phyloP scores from a whole-genome alignment of 1,140 invertebrate species.

The Sitobion miscanthi region DNA sequence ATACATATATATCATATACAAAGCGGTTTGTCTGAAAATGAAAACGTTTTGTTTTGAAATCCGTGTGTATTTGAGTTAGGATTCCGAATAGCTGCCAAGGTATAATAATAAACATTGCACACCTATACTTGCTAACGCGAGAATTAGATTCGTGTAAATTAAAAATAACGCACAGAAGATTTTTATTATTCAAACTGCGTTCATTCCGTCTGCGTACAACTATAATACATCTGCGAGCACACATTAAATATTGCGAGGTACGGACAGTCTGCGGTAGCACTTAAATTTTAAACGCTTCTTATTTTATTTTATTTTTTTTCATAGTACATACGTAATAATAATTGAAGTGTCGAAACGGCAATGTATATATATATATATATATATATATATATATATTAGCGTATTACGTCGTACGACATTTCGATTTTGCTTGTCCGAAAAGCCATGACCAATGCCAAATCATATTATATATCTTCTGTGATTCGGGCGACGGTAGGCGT shows the following conservation, averaged over 20 bases:
- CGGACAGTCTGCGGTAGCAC: neutral
- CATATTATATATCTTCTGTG: too few relatives aligned
- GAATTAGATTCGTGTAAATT: neutral
- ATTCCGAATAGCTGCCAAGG: slow-evolving; percentile 11
- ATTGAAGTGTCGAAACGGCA: neutral
- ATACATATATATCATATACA: neutral
- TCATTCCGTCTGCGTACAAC: neutral
- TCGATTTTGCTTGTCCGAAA: neutral
- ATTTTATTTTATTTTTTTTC: neutral
- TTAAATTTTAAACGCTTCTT: neutral
- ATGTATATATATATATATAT: neutral
- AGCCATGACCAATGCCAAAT: neutral
- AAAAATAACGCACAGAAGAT: neutral
- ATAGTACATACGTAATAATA: neutral
- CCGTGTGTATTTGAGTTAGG: neutral
- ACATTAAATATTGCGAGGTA: neutral
- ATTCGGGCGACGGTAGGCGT: neutral
- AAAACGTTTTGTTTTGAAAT: neutral
- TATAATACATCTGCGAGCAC: neutral
- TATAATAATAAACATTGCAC: slow-evolving; percentile 12
- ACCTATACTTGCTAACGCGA: neutral
- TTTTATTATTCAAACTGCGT: slow-evolving; percentile 26
- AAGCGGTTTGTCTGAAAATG: neutral
- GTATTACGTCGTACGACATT: neutral
- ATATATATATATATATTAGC: neutral